Conservation (phyloP, 2,113 vertebrate species). For the Notarius lentiginosus region DNA sequence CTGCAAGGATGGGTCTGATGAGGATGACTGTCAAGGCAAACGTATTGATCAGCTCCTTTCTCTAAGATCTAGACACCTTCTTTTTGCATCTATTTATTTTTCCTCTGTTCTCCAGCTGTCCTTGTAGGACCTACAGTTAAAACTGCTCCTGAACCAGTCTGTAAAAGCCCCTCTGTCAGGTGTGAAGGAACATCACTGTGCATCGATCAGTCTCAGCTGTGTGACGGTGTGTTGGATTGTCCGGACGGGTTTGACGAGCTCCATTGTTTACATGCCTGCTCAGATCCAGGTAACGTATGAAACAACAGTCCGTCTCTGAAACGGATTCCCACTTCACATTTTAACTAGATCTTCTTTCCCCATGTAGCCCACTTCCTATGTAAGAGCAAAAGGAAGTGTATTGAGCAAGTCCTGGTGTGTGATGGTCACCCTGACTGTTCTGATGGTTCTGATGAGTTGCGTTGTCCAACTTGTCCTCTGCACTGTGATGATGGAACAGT, state of each 20-base stretch:
- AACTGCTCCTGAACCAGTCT: background rate
- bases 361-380: slow-evolving; percentile 77
- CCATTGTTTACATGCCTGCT: slow-evolving; percentile 42
- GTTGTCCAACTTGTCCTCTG: slow-evolving; percentile 61
- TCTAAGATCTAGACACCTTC: too few species aligned
- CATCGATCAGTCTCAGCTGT: slow-evolving; percentile 37
- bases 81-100: background rate
- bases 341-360: background rate
- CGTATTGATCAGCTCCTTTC: slow-evolving; percentile 29
- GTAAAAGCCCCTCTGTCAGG: slow-evolving; percentile 31
- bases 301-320: background rate
- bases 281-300: slow-evolving; percentile 39
- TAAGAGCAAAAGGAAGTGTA: slow-evolving; percentile 65
- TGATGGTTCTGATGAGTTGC: slow-evolving; percentile 79
- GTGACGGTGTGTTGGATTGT: slow-evolving; percentile 52
- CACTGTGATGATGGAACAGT: slow-evolving; percentile 67
- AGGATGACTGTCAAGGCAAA: slow-evolving; percentile 66
- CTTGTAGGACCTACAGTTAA: background rate
- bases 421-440: slow-evolving; percentile 78
- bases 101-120: background rate
- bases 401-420: slow-evolving; percentile 67
- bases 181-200: slow-evolving; percentile 36
- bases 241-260: slow-evolving; percentile 53
- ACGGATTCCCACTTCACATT: background rate
- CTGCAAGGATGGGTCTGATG: slow-evolving; percentile 82